Base-by-base conservation (phyloP, 2,888 invertebrate genomes). In the Campopleginae sp. region DNA sequence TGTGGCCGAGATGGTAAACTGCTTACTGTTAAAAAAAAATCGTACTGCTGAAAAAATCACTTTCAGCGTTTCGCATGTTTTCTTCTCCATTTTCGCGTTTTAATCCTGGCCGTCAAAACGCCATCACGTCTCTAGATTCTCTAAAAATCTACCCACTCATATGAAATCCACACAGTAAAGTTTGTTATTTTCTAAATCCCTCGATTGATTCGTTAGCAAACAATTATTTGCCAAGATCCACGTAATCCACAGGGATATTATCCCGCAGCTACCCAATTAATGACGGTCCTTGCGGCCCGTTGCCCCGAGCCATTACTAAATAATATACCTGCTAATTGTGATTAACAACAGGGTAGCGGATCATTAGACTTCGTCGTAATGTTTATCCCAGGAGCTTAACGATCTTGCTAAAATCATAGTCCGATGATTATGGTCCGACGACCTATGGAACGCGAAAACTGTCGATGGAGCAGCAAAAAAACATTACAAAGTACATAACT, bases 291-390 rank as follows among this genome's bases (percentile, higher is more conserved):
- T 71, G 27, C 23, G 75, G 68, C 70, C 33, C 31, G 23, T 51
- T 65, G 63, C 79, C 46, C 58, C 42, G 70, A 83, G 82, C 82
- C 84, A 88, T 88, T 68, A 88, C 84, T 82, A 17, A 81, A 80
- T 87, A 87, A 89, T 87, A 86, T 44, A 71, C 65, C 85, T 86
- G 65, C 87, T 87, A 87, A 87, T 87, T 75, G 86, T 87, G 88
- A 90, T 90, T 88, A 90, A 85, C 44, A 61, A 23, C 46, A 27
- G 42, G 38, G 58, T 48, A 19, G 14, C 6, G 27, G 38, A 44
- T 76, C 61, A 5, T 71, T 65, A 48, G 44, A 44, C 27, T 17
- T 14, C 3, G 14, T 10, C 48, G 46, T 27, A 48, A 42, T 63
- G 38, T 38, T 63, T 63, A 8, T 63, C 17, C 33, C n/a, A 7